These are phyloP conservation scores for Metopolophium dirhodum DNA, from an alignment of 1,140 invertebrate species.

Conservation along the genomic window DNA sequence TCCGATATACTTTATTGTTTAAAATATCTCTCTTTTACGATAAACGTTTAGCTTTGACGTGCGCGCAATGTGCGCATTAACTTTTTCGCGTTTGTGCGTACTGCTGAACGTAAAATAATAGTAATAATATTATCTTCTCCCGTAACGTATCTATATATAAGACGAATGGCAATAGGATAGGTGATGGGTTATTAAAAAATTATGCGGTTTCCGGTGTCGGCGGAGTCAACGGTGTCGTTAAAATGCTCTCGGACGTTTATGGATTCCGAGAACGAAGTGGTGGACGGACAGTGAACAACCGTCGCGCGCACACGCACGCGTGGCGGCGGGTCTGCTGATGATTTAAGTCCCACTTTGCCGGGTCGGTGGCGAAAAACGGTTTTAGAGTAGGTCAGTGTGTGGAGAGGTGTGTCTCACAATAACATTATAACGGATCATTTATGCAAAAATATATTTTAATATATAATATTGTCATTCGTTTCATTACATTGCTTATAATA, in stretches of 20 bases:
- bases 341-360: constrained; percentile 13
- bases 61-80: not conserved
- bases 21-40: not conserved
- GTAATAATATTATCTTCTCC: not conserved
- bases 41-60: not conserved
- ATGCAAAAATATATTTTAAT: not conserved
- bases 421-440: constrained; percentile 35
- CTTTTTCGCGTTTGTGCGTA: not conserved
- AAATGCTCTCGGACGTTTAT: constrained; percentile 10
- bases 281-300: not conserved
- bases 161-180: not conserved
- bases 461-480: constrained; percentile 17
- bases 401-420: not conserved
- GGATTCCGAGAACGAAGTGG: constrained; percentile 19
- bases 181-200: constrained; percentile 17
- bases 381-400: constrained; percentile 30
- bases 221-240: constrained; percentile 29
- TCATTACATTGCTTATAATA: not conserved
- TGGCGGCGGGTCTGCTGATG: not conserved
- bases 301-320: not conserved
- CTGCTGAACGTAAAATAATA: not conserved
- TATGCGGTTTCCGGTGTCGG: constrained; percentile 35
- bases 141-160: not conserved
- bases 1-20: not conserved
- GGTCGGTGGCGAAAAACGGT: not conserved